These are phyloP conservation scores for Theonella swinhoei DNA, from an alignment of 37 sponge, comb jelly and placozoan genomes.

Conservation along the genomic window DNA sequence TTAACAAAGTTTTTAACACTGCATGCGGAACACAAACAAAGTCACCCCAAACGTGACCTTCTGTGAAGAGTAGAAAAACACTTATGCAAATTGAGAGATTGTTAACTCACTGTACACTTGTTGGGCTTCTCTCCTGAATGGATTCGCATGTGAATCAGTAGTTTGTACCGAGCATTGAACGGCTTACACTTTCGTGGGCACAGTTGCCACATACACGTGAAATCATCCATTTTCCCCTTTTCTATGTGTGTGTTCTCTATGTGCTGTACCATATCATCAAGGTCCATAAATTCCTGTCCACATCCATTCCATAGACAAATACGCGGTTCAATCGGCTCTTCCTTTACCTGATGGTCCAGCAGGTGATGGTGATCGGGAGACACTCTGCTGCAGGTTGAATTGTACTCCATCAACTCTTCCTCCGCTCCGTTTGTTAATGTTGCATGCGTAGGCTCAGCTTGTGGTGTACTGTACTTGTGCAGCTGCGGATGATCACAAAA, in stretches of 20 bases:
- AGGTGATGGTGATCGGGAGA: neutral
- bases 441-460: neutral
- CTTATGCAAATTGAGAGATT: neutral
- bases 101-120: constrained; percentile 87
- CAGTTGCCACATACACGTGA: constrained; percentile 74
- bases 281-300: constrained; percentile 49
- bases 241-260: constrained; percentile 86
- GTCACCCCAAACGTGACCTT: neutral
- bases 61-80: neutral
- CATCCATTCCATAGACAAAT: constrained; percentile 83
- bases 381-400: neutral
- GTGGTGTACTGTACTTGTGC: neutral
- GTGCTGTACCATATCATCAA: constrained; percentile 85
- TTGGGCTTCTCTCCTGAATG: constrained; percentile 97
- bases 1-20: no score
- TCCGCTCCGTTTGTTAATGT: no score
- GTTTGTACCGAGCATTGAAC: constrained; percentile 95
- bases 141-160: constrained; percentile 93
- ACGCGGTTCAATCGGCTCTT: constrained; percentile 10
- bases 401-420: constrained; percentile 24
- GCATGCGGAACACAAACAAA: neutral
- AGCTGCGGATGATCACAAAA: constrained; percentile 26
- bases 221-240: constrained; percentile 72
- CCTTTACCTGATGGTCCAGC: neutral
- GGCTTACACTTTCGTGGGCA: constrained; percentile 82